Conservation (phyloP, 2,888 invertebrate genomes). For the Chymomyza caudatula region DNA sequence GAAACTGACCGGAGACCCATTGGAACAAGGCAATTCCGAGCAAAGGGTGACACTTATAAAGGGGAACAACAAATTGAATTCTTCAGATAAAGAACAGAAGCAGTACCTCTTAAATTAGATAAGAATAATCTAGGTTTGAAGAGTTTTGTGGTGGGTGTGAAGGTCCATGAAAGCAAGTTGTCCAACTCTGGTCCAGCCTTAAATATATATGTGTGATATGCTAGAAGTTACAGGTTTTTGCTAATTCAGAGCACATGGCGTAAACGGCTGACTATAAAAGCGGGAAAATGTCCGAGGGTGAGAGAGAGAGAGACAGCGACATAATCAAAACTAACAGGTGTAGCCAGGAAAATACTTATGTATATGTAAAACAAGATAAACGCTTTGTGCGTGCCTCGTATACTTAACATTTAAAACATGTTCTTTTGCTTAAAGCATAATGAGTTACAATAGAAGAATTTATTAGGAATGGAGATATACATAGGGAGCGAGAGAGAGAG, state of each 20-base stretch:
- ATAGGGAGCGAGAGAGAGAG: background rate
- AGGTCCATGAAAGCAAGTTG: too few relatives aligned
- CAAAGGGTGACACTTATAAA: too few relatives aligned
- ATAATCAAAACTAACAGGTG: background rate
- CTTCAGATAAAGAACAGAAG: too few relatives aligned
- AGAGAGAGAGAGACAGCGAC: background rate
- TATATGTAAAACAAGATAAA: background rate
- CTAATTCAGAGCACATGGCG: background rate
- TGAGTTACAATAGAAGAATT: background rate
- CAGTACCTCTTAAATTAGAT: too few relatives aligned
- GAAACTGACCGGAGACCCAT: too few relatives aligned
- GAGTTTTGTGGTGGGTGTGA: too few relatives aligned
- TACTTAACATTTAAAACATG: background rate
- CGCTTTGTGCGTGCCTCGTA: background rate
- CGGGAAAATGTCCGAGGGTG: background rate
- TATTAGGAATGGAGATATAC: background rate
- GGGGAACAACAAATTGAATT: too few relatives aligned
- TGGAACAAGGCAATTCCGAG: too few relatives aligned
- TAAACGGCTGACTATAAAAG: conserved; percentile 14
- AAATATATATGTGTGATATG: background rate
- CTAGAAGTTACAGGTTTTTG: background rate
- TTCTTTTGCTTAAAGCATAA: background rate
- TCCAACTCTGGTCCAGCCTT: background rate
- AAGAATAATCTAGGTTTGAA: too few relatives aligned
- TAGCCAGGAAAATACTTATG: background rate